A percentile compares a stretch with the other conserved stretches of the same genome.
Conservation (phyloP, 2,113 vertebrate genomes). For the Myrmecophaga tridactyla region DNA sequence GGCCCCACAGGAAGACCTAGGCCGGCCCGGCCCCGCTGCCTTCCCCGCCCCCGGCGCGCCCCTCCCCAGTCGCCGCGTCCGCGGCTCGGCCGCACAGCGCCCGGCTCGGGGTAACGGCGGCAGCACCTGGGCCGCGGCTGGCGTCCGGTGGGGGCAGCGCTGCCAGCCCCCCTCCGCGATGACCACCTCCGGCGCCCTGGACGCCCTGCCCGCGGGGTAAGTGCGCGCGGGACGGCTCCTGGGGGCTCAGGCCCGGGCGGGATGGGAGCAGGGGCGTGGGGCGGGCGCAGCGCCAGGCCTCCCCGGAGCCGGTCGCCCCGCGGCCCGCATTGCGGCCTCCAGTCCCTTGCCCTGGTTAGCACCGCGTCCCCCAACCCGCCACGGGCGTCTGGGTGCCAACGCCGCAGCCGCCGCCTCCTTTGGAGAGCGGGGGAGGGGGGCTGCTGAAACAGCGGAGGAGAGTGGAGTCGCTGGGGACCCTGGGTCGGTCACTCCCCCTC, state of each 20-base stretch:
- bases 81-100: constrained; percentile 47
- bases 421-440: not conserved
- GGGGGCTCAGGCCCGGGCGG: not conserved
- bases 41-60: constrained; percentile 72
- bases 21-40: constrained; percentile 67
- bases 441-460: not conserved
- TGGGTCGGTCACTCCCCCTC: not conserved
- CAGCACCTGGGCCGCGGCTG: constrained; percentile 63
- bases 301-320: not conserved
- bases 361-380: not conserved
- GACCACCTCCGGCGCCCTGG: constrained; percentile 54
- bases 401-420: not conserved
- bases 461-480: not conserved
- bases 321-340: constrained; percentile 67
- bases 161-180: constrained; percentile 52
- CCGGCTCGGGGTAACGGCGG: constrained; percentile 34
- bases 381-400: not conserved
- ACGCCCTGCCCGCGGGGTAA: constrained; percentile 53
- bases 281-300: not conserved
- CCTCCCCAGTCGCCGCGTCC: constrained; percentile 63
- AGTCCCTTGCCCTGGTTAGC: not conserved
- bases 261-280: not conserved
- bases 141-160: constrained; percentile 37
- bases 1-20: constrained; percentile 60
- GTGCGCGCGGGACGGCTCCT: constrained; percentile 37